Base-by-base conservation (phyloP, 2,113 vertebrate genomes). In the Leptodactylus fuscus region DNA sequence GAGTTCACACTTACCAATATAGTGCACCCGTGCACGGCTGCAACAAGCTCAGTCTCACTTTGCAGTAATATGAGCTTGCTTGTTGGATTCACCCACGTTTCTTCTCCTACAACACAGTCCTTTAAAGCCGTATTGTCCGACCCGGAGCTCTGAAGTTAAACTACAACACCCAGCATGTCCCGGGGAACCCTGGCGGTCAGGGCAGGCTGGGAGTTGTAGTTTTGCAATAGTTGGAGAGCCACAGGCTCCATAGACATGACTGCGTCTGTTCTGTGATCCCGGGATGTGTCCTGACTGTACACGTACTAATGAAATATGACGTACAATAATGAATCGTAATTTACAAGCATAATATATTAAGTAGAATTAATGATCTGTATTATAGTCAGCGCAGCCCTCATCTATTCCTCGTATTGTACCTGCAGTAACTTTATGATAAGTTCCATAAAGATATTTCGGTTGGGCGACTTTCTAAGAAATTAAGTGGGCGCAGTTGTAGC, bases 1-100 rank as follows among this genome's bases (percentile, higher is more conserved):
- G 29, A 82, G 58, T 70, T 36, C 44, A 82, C 38, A 46, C 62
- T 34, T 5, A 27, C 10, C 75, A 53, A 22, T 78, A 53, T 36
- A 36, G 18, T 34, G 49, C 9, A 34, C 32, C 18, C 5, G 62
- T 67, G 32, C 62, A 67, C 62, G 1, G 62, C 65, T 38, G 34
- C 34, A 3, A 22, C 6, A 36, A 69, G 6, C 11, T 4, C 65
- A 69, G 9, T 15, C 11, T 32, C 11, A 32, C 13, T 16, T 1
- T 29, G 27, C 3, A 65, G 1, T 65, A 32, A 11, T 0, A 22
- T 20, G n/a, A 27, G 41, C 41, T 5, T 4, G 41, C 9, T 44
- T 44, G 4, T 44, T 5, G 41, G 41, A 44, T 44, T 44, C 41
- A 44, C 41, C 41, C 41, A 44, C 4, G 41, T 3, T 2, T 51